Base-by-base conservation (phyloP, 2,113 vertebrate species). In the Megalops atlanticus region DNA sequence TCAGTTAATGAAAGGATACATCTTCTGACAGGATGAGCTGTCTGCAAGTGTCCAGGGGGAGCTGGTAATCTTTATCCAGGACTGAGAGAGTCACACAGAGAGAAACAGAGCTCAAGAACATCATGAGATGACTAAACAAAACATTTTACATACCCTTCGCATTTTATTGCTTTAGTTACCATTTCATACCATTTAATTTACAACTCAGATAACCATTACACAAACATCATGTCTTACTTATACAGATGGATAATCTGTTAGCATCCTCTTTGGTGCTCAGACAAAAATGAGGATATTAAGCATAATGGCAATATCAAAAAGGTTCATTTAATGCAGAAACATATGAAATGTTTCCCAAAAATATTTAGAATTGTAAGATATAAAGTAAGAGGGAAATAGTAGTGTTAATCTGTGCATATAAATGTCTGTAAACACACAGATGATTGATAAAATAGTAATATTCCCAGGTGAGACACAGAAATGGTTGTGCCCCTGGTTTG, bases 1-100 rank as follows among this genome's bases (percentile, higher is more conserved):
- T 31, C 8, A 27, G 8, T 21, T 33, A 33, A 15, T 41, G 81
- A 87, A 91, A 94, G 91, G 93, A 95, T 95, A 94, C 93, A 54
- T 92, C 87, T 79, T 93, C 90, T 77, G 79, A 88, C 80, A 94
- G 92, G 81, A 94, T 92, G 85, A 95, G 89, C 85, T 95, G 91
- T 86, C 92, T 89, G 89, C 93, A 94, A 0, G 91, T 94, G 74
- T 95, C 93, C 91, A 95, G 84, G 3, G 93, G 91, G 76, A 95
- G 90, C 77, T 92, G 88, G 83, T 92, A 92, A 85, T 90, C 87
- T 86, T 90, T 90, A 52, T 91, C 85, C 27, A 93, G 80, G 79
- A 86, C 94, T 95, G 84, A 79, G 71, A 77, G 39, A 86, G 64
- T 31, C 54, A 49, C 12, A 4, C 35, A 36, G 41, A 77, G 21